Evolutionary conservation across 2,888 invertebrate species (phyloP).

Genomic region (Athetis lepigone): DNA sequence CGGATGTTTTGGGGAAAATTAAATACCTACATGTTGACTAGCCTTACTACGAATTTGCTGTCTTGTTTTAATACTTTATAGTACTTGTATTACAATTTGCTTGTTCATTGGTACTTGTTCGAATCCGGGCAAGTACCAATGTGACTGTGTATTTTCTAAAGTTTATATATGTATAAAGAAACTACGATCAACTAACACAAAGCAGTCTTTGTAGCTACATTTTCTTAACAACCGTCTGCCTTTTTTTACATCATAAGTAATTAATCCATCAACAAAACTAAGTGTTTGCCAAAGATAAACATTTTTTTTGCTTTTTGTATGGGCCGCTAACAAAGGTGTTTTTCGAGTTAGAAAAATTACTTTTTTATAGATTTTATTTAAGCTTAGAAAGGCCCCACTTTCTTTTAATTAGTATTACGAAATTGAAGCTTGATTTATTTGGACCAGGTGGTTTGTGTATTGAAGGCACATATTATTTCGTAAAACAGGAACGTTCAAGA

Average conservation of each 20-base stretch:
- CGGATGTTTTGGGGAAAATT: conserved; percentile 7
- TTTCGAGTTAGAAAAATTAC: conserved; percentile 78
- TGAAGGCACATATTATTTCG: too few species aligned
- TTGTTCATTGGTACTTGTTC: too few species aligned
- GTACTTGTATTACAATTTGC: too few species aligned
- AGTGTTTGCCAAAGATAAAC: conserved; percentile 19
- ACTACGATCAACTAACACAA: too few species aligned
- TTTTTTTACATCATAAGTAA: conserved; percentile 34
- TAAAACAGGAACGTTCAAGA: too few species aligned
- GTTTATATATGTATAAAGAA: too few species aligned
- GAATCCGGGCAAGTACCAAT: too few species aligned
- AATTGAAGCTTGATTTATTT: conserved; percentile 1
- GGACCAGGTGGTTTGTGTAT: neutral
- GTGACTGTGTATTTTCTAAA: too few species aligned
- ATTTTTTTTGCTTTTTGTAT: conserved; percentile 25
- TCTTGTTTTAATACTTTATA: too few species aligned
- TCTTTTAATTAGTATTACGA: conserved; percentile 5
- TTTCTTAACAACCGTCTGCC: conserved; percentile 8
- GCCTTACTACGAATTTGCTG: conserved; percentile 2
- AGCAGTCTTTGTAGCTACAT: neutral
- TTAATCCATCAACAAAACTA: conserved; percentile 43
- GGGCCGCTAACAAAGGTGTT: conserved; percentile 9
- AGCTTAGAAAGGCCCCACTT: neutral
- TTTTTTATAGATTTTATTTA: neutral
- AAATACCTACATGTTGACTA: conserved; percentile 6